A percentile compares a stretch with the other conserved stretches of the same genome.
Conservation (phyloP, 2,113 vertebrate species). For the human region DNA sequence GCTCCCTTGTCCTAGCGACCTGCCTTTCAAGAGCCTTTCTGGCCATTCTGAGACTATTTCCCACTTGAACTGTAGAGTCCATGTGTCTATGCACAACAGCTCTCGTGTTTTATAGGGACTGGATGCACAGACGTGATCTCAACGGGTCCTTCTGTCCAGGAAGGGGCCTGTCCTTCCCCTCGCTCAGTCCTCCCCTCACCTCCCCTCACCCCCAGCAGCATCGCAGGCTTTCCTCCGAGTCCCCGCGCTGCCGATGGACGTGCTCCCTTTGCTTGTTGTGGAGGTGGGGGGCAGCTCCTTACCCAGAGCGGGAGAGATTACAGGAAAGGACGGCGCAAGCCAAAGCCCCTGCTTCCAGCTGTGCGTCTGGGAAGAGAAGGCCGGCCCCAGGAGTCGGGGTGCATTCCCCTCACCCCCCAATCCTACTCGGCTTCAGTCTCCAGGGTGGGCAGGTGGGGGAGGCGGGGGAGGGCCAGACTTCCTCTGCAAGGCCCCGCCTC, state of each 20-base stretch:
- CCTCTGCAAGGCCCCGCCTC: background rate
- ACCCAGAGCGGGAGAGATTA: too few relatives aligned
- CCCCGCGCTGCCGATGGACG: accelerated
- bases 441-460: background rate
- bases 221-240: background rate
- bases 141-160: background rate
- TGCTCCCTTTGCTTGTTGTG: background rate
- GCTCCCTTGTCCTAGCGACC: accelerated
- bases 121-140: background rate
- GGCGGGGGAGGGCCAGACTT: accelerated
- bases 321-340: background rate
- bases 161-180: background rate
- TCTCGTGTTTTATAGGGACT: background rate
- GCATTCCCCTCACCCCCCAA: too few relatives aligned
- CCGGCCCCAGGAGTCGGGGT: background rate
- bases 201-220: too few relatives aligned
- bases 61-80: background rate
- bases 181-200: background rate
- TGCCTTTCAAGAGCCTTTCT: background rate
- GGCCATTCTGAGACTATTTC: too few relatives aligned
- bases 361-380: background rate
- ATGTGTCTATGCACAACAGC: background rate
- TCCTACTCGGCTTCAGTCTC: background rate
- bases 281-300: background rate
- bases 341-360: background rate